phyloP scores from a whole-genome alignment of 2,797 vertebrate genomes.

The Borostomias antarcticus region DNA sequence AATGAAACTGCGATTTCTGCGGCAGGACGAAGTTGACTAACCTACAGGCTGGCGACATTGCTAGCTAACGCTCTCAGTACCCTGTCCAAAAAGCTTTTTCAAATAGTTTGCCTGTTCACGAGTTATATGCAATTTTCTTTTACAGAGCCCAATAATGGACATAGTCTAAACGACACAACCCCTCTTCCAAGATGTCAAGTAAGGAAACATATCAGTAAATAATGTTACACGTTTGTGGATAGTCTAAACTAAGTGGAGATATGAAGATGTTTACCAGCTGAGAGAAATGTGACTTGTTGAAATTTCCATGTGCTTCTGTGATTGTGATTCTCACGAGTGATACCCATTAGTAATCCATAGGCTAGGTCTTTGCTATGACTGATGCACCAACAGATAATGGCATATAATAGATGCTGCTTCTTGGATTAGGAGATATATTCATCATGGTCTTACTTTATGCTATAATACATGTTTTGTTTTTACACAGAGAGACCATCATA shows the following conservation, averaged over 20 bases:
- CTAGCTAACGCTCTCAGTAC: too few relatives aligned
- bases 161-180: slow-evolving; percentile 44
- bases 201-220: slow-evolving; percentile 64
- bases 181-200: slow-evolving; percentile 91
- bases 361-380: too few relatives aligned
- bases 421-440: not conserved
- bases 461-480: slow-evolving; percentile 40
- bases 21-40: too few relatives aligned
- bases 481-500: slow-evolving; percentile 93
- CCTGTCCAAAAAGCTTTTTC: not conserved
- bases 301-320: too few relatives aligned
- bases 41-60: too few relatives aligned
- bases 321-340: too few relatives aligned
- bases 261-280: too few relatives aligned
- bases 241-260: not conserved
- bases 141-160: slow-evolving; percentile 37
- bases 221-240: not conserved
- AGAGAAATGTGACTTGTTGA: too few relatives aligned
- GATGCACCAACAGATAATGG: too few relatives aligned
- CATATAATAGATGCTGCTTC: too few relatives aligned
- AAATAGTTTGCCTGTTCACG: not conserved
- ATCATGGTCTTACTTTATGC: not conserved
- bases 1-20: too few relatives aligned
- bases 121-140: not conserved
- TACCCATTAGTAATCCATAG: too few relatives aligned